These are phyloP conservation scores for Pomacea canaliculata DNA, from an alignment of 2,888 invertebrate genomes.

Conservation along the genomic window DNA sequence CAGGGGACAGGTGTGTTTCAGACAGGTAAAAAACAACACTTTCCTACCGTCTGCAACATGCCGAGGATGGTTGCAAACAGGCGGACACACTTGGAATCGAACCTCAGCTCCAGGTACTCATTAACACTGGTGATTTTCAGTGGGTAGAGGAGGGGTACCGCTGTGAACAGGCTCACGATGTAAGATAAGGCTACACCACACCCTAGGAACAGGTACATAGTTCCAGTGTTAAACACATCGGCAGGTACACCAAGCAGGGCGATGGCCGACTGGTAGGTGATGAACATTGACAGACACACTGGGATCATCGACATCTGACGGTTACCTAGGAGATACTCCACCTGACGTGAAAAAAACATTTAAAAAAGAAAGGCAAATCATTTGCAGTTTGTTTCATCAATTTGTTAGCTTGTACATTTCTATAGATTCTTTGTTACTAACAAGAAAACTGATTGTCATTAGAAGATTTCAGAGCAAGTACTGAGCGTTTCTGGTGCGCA, in stretches of 20 bases:
- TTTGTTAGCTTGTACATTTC: too few relatives aligned
- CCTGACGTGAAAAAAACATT: slow-evolving; percentile 13
- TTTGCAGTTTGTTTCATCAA: too few relatives aligned
- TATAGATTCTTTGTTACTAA: too few relatives aligned
- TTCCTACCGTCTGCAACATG: slow-evolving; percentile 44
- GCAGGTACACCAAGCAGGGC: slow-evolving; percentile 46
- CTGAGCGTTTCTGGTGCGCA: too few relatives aligned
- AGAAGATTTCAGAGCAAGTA: too few relatives aligned
- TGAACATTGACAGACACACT: slow-evolving; percentile 51
- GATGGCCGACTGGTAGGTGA: slow-evolving; percentile 53
- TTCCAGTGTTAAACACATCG: slow-evolving; percentile 44
- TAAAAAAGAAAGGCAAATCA: too few relatives aligned
- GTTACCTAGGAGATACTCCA: slow-evolving; percentile 48
- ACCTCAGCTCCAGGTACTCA: slow-evolving; percentile 48
- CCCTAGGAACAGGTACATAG: slow-evolving; percentile 36
- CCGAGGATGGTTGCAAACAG: slow-evolving; percentile 40
- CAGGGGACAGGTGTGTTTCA: too few relatives aligned
- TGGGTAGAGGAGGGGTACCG: slow-evolving; percentile 46
- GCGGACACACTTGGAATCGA: slow-evolving; percentile 41
- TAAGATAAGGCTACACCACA: slow-evolving; percentile 35
- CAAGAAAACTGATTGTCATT: too few relatives aligned
- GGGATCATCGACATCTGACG: slow-evolving; percentile 42
- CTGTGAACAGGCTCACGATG: slow-evolving; percentile 33
- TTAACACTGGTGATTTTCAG: slow-evolving; percentile 48
- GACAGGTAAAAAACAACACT: too few relatives aligned